Base-by-base conservation (phyloP, 2,113 vertebrate species). In the Geococcyx californianus region DNA sequence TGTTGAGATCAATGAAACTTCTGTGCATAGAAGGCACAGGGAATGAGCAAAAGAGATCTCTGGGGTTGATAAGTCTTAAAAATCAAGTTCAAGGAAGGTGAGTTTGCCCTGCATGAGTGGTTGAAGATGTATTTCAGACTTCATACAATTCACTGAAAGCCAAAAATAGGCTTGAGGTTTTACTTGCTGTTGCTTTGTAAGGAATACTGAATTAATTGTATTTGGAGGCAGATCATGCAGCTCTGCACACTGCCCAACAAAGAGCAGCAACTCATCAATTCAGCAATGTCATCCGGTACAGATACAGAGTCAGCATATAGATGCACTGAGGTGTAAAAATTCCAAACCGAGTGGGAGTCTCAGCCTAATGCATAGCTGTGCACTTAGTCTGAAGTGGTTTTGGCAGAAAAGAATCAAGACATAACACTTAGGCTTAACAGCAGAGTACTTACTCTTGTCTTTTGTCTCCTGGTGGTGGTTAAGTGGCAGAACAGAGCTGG, bases 371-470 rank as follows among this genome's bases (percentile, higher is more conserved):
- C 59, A 81, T 62, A 84, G 84, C 62, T 68, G 49, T 68, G 62
- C 78, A 84, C 62, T 85, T 90, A 89, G 52, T 64, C 58, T 89
- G 84, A 94, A 95, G 94, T 72, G 82, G 10, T 94, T 72, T 62
- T 55, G 70, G 74, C 82, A 95, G 78, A 76, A 94, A 83, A 93
- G 82, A 87, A 91, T 90, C 62, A 96, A 94, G 94, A 85, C 58
- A 45, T 54, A 95, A 87, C 90, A 79, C 62, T 93, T 72, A 56
- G 66, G 62, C 74, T 95, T 95, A 95, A 93, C 74, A 89, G 70
- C 54, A 82, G 34, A 87, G 66, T 59, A 89, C 81, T 95, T 78
- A 83, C 29, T 92, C 67, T 68, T 84, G 76, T 68, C 72, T 89
- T 88, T 90, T 90, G 70, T 91, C 66, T 93, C 82, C 82, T 73